Percentiles rank a stretch among this genome's conserved stretches.
Conservation (phyloP, 2,888 invertebrate species). For the Sisyra nigra region DNA sequence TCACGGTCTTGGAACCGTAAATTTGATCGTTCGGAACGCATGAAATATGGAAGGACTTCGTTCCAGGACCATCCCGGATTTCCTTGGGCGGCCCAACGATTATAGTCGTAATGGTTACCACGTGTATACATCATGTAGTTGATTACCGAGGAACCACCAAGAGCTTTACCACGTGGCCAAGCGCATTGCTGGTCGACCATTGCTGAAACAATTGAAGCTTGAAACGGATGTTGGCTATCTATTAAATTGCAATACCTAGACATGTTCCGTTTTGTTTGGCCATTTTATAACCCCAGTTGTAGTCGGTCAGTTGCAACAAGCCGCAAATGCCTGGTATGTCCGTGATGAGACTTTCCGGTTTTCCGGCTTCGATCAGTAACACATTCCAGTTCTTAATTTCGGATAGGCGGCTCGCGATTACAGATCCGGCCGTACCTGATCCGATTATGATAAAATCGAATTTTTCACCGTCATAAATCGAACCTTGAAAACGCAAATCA, state of each 20-base stretch:
- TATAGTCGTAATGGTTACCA: constrained; percentile 50
- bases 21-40: constrained; percentile 40
- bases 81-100: constrained; percentile 48
- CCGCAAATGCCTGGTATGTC: constrained; percentile 36
- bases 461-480: constrained; percentile 12
- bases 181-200: constrained; percentile 20
- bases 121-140: constrained; percentile 60
- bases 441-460: constrained; percentile 55
- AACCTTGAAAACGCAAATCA: too few species aligned
- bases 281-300: constrained; percentile 43
- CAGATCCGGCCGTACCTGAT: constrained; percentile 54
- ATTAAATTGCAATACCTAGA: constrained; percentile 21
- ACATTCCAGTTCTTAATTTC: constrained; percentile 43
- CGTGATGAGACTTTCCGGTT: constrained; percentile 30
- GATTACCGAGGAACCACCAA: constrained; percentile 42
- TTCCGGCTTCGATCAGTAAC: constrained; percentile 48
- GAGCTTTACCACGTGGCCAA: constrained; percentile 39
- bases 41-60: constrained; percentile 37
- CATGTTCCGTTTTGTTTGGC: constrained; percentile 37
- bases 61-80: constrained; percentile 52
- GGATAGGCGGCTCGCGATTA: constrained; percentile 49
- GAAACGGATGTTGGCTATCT: not conserved
- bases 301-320: constrained; percentile 35
- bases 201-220: constrained; percentile 11
- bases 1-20: constrained; percentile 23